Evolutionary conservation across 2,888 invertebrate species (phyloP), one percentile per base, ranked within the genome.

Genomic region (Linnaemya tessellans): DNA sequence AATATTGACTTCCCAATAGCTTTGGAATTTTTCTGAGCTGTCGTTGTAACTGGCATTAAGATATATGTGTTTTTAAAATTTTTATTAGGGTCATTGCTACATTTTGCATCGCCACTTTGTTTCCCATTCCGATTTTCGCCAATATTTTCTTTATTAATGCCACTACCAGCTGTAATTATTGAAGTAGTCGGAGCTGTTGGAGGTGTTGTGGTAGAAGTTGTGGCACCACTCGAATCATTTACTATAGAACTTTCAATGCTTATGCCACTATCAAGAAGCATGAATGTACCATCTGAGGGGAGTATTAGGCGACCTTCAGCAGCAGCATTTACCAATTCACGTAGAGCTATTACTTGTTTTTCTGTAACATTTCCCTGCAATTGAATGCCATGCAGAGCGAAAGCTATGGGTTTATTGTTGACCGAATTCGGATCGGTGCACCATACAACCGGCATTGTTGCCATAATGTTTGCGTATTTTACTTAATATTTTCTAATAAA

Each of bases 371-470:
- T 93, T 11, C 93, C 93, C 89, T 93, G 93, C 85, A 93, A 87
- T 84, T 93, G 93, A 35, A 93, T 93, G 78, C 93, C 93, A 79
- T 93, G 93, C 49, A 93, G 88, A 54, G 93, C 92, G 86, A 93
- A 93, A 65, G 93, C 93, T 41, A 91, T 91, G 22, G 93, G 93
- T 83, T 92, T 92, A 81, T 92, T 92, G 88, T 91, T 92, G 64
- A 91, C 91, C 89, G 93, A 93, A 87, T 93, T 93, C 49, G 93
- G 92, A 89, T 93, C 92, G 86, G 92, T 91, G 86, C 93, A 93
- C 93, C 93, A 93, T 70, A 93, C 93, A 70, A 93, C 93, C 49
- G 93, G 93, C 91, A 92, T 93, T 86, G 92, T 90, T 86, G 93
- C 89, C 93, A 92, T 92, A 83, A 78, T 86, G 38, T 18, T 46